phyloP scores from a whole-genome alignment of 1,140 invertebrate genomes.

The Ceratina australensis region DNA sequence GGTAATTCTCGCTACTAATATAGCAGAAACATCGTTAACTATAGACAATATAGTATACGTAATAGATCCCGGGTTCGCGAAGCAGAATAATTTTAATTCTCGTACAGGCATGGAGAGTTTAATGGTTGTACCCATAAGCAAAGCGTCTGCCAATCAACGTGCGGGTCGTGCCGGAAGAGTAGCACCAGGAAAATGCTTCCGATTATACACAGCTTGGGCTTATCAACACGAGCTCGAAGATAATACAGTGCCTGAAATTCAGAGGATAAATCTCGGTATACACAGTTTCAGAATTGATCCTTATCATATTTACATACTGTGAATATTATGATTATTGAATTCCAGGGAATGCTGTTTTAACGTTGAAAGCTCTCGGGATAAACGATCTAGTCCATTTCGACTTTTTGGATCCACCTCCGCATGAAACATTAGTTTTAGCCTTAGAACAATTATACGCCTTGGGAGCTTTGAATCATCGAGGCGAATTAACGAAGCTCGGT shows the following conservation, averaged over 20 bases:
- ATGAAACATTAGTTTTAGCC: constrained; percentile 97
- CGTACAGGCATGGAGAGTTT: constrained; percentile 99
- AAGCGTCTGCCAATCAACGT: constrained; percentile 96
- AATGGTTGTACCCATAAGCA: constrained; percentile 98
- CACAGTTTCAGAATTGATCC: too few relatives aligned
- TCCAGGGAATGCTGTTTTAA: constrained; percentile 94
- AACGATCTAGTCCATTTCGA: constrained; percentile 99
- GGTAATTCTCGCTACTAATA: constrained; percentile 98
- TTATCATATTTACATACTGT: too few relatives aligned
- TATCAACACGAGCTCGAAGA: constrained; percentile 99
- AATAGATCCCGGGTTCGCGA: constrained; percentile 99
- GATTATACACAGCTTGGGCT: constrained; percentile 97
- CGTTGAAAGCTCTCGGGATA: constrained; percentile 97
- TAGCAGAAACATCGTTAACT: constrained; percentile 99
- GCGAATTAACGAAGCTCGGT: constrained; percentile 97
- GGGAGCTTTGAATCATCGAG: constrained; percentile 98
- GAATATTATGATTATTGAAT: neutral
- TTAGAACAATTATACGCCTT: constrained; percentile 98
- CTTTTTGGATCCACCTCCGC: constrained; percentile 98
- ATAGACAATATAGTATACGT: constrained; percentile 99
- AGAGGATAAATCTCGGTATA: constrained; percentile 94
- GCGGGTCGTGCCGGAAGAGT: constrained; percentile 95
- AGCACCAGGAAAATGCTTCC: constrained; percentile 98
- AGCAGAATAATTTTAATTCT: constrained; percentile 99
- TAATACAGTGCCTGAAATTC: constrained; percentile 98